Percentiles rank a stretch among this genome's conserved stretches.
Conservation (phyloP, 2,797 vertebrate species). For the Perdix hodgsoniae region DNA sequence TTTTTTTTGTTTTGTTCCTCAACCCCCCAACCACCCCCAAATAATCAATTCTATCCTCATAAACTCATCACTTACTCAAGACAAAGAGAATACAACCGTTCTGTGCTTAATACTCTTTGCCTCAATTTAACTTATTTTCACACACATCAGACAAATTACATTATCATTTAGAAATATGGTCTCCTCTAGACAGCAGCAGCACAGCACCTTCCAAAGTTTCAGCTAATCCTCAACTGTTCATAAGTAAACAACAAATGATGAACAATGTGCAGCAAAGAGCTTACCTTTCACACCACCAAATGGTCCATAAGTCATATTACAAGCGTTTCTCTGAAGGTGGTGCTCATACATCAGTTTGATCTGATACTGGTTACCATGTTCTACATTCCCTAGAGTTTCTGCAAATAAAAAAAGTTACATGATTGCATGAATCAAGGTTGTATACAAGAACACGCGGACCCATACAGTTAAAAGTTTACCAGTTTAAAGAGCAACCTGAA, state of each 20-base stretch:
- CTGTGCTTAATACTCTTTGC: background rate
- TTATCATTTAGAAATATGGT: background rate
- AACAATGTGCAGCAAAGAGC: background rate
- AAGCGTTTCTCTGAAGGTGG: slow-evolving; percentile 93
- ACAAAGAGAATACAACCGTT: background rate
- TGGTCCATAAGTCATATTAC: slow-evolving; percentile 94
- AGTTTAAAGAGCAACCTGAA: background rate
- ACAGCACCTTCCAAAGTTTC: background rate
- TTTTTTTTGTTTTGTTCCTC: too few species aligned
- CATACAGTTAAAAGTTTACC: background rate
- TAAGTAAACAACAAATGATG: background rate
- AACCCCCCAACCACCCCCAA: too few species aligned
- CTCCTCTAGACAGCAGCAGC: background rate
- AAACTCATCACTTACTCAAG: background rate
- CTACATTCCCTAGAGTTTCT: slow-evolving; percentile 94
- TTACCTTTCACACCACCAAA: slow-evolving; percentile 96
- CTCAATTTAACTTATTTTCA: background rate
- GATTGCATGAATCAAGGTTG: background rate
- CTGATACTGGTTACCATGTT: slow-evolving; percentile 96
- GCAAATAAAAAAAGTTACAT: background rate
- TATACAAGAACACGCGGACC: too few species aligned
- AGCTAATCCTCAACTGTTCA: background rate
- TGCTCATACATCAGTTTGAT: slow-evolving; percentile 94
- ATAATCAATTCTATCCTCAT: background rate
- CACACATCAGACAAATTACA: background rate